These are phyloP conservation scores for Rutpela maculata DNA, from an alignment of 2,888 invertebrate genomes.

Conservation along the genomic window DNA sequence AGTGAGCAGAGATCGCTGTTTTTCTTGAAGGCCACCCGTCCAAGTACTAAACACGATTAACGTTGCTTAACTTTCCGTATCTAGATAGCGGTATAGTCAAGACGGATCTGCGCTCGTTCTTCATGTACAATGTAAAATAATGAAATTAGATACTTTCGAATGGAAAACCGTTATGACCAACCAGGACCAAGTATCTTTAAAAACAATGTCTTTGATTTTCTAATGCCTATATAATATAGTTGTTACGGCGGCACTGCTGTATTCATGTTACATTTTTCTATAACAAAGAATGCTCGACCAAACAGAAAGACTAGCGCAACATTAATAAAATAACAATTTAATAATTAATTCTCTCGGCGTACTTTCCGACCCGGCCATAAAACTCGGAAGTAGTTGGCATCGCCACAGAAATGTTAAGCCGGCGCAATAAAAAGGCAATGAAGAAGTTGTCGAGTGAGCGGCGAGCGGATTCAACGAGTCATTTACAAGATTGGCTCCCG, in stretches of 20 bases:
- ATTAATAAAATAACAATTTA: slow-evolving; percentile 36
- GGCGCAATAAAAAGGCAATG: slow-evolving; percentile 48
- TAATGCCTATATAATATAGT: not conserved
- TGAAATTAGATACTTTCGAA: too few relatives aligned
- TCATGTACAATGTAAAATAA: too few relatives aligned
- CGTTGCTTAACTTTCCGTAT: too few relatives aligned
- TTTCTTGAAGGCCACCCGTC: too few relatives aligned
- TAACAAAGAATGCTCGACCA: not conserved
- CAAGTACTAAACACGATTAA: too few relatives aligned
- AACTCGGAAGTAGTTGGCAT: slow-evolving; percentile 44
- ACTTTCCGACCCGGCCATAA: slow-evolving; percentile 40
- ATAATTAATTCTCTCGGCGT: slow-evolving; percentile 48
- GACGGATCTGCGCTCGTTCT: too few relatives aligned
- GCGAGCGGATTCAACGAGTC: slow-evolving; percentile 43
- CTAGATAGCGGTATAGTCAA: too few relatives aligned
- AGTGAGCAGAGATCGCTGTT: too few relatives aligned
- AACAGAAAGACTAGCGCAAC: not conserved
- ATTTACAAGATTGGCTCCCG: slow-evolving; percentile 46
- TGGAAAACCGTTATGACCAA: too few relatives aligned
- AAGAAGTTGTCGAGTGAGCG: slow-evolving; percentile 49
- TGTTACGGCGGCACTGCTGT: not conserved
- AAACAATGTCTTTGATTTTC: too few relatives aligned
- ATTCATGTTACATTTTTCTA: not conserved
- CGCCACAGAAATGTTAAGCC: slow-evolving; percentile 45
- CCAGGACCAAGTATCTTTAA: too few relatives aligned